Evolutionary conservation across 92 coral and sea anemone species (phyloP), one percentile per base, ranked within the genome.

Genomic region (Palythoa caribaeorum): DNA sequence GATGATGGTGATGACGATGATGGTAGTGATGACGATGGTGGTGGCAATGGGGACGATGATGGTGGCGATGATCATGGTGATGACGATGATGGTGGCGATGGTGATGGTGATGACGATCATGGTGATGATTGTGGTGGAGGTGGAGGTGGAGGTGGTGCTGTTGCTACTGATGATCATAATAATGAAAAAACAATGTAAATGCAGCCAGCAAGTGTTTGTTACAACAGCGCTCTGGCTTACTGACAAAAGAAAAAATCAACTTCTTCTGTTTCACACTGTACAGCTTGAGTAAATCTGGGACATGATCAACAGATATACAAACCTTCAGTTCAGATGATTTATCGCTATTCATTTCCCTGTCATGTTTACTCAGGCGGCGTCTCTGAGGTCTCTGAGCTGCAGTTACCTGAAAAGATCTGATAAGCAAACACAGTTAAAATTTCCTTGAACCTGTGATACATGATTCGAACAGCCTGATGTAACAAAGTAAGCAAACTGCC

Each of bases 361-460:
- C 92, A 2, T 79, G 85, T 55, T 89, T 91, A 74, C 90, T 88
- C 3, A 92, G 90, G 36, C 92, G 90, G 14, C 94, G 87, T 40
- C 71, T 83, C 54, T 95, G 87, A 21, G 96, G 96, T 19, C 76
- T 90, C 79, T 93, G 92, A 17, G 98, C 94, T 10, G 91, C 96
- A 17, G 98, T 93, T 40, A 95, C 92, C 71, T 93, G 96, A 59
- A 95, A 95, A 7, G 98, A 88, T 72, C 98, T 95, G 87, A 20
- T 76, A 5, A 21, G 57, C 21, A 76, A 54, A 86, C 9, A 17
- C 50, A 63, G 13, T 10, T 54, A 7, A 48, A 73, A 73, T 39
- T 17, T 59, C 65, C 19, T 59, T 59, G 16, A 15, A 59, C 5
- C 1, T 59, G 5, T 59, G 13, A 10, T 17, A 59, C 65, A 13